A percentile compares a stretch with the other conserved stretches of the same genome.
Conservation (phyloP, 1,140 invertebrate species). For the Campodea augens region DNA sequence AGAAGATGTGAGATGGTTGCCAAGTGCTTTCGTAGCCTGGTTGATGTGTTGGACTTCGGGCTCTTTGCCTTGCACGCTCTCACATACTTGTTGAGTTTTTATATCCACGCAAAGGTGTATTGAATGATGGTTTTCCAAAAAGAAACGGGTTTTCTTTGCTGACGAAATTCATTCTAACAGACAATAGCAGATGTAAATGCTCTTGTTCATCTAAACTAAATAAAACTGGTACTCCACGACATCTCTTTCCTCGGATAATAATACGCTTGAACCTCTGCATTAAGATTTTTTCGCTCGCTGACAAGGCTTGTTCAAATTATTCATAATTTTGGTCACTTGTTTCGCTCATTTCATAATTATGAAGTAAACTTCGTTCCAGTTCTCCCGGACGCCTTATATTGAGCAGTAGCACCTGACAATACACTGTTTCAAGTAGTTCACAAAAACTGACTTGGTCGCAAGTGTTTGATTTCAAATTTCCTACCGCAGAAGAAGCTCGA, state of each 20-base stretch:
- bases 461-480: background rate
- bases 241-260: too few relatives aligned
- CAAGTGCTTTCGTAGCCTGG: conserved; percentile 3
- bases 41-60: conserved; percentile 5
- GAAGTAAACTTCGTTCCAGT: background rate
- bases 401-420: too few relatives aligned
- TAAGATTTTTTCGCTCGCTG: background rate
- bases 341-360: too few relatives aligned
- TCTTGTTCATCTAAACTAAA: background rate
- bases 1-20: conserved; percentile 6
- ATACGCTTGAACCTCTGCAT: too few relatives aligned
- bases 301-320: background rate
- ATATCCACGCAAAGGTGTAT: conserved; percentile 4
- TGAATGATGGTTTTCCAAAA: background rate
- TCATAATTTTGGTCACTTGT: background rate
- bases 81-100: conserved; percentile 6
- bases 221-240: background rate
- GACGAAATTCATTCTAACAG: too few relatives aligned
- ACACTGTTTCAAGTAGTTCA: too few relatives aligned
- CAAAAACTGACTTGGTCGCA: background rate
- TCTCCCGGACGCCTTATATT: background rate
- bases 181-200: background rate
- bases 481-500: background rate
- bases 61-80: conserved; percentile 3
- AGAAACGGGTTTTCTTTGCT: background rate